Percentiles rank a stretch among this genome's conserved stretches.
Evolutionary conservation across 2,888 invertebrate genomes (phyloP).

Genomic region (Eupithecia insigniata): DNA sequence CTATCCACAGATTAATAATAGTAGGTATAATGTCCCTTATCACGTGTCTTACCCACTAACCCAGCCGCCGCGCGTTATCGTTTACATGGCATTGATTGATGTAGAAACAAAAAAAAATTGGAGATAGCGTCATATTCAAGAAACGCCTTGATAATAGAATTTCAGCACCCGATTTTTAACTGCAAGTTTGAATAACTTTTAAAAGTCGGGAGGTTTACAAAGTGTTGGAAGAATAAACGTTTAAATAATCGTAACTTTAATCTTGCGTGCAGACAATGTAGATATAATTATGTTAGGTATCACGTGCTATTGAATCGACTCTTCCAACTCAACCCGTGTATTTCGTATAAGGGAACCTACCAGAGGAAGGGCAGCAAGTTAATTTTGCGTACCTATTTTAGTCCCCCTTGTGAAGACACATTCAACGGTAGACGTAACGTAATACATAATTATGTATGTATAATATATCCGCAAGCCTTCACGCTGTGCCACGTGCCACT

Average conservation of each 20-base stretch:
- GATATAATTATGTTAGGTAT: no score
- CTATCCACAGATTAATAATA: conserved; percentile 23
- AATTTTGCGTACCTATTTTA: no score
- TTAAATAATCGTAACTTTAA: background rate
- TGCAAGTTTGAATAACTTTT: background rate
- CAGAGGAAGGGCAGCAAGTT: no score
- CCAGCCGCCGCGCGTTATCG: conserved; percentile 64
- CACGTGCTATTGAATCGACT: no score
- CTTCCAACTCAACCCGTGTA: no score
- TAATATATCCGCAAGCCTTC: no score
- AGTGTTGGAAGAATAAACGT: background rate
- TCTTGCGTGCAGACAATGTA: background rate
- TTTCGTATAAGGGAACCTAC: no score
- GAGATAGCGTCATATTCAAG: conserved; percentile 1
- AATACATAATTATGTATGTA: no score
- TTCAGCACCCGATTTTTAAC: conserved; percentile 4
- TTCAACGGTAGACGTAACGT: no score
- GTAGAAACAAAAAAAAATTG: conserved; percentile 16
- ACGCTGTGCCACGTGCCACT: no score
- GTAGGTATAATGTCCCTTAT: conserved; percentile 30
- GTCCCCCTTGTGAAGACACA: no score
- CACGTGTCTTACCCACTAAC: conserved; percentile 70
- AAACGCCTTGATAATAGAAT: conserved; percentile 13
- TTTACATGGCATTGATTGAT: conserved; percentile 68
- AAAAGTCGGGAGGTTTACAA: background rate